A percentile compares a stretch with the other conserved stretches of the same genome.
These are phyloP conservation scores for Agapornis roseicollis DNA, from an alignment of 2,113 vertebrate genomes.

Conservation along the genomic window DNA sequence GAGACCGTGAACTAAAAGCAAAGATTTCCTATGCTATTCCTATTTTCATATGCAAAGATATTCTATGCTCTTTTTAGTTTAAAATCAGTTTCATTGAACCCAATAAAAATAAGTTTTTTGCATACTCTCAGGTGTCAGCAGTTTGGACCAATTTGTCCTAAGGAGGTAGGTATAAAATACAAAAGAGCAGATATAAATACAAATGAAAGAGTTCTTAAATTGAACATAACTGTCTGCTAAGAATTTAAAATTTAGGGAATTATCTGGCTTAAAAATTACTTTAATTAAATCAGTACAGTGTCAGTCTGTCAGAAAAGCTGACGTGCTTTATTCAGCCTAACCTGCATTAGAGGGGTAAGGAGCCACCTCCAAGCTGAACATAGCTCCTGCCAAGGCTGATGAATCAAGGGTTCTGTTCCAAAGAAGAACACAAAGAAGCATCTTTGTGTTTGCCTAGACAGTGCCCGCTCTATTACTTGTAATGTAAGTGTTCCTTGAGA, in stretches of 20 bases:
- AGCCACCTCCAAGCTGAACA: background rate
- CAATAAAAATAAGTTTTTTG: background rate
- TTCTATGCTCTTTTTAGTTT: background rate
- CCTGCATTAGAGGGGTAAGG: background rate
- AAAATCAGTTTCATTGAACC: background rate
- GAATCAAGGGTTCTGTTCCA: background rate
- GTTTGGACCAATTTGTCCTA: background rate
- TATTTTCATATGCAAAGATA: no score
- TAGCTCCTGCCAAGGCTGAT: background rate
- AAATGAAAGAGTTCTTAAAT: background rate
- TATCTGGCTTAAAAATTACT: background rate
- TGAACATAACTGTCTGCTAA: background rate
- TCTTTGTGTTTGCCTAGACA: background rate
- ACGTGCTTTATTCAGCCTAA: background rate
- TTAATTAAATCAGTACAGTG: background rate
- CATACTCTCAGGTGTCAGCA: background rate
- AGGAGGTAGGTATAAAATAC: background rate
- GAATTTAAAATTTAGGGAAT: background rate
- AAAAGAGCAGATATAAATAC: background rate
- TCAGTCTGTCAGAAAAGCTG: background rate
- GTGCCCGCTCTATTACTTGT: background rate
- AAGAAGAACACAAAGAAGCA: background rate
- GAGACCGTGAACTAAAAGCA: background rate
- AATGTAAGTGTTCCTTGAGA: background rate
- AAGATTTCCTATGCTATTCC: background rate